Conservation (phyloP, 1,140 invertebrate species). For the Acyrthosiphon pisum region DNA sequence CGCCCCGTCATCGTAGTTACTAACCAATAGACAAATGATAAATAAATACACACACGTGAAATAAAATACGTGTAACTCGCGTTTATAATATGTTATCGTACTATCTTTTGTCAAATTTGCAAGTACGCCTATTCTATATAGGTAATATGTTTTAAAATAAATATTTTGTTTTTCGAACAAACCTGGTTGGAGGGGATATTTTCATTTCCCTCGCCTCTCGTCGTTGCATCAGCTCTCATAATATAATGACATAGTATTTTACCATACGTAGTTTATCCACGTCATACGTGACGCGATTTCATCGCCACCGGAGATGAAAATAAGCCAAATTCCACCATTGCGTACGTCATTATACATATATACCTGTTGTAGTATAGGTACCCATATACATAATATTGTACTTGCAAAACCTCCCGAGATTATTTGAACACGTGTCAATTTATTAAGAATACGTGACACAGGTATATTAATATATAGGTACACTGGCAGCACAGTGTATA, state of each 20-base stretch:
- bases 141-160: background rate
- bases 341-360: background rate
- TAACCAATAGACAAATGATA: background rate
- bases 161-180: background rate
- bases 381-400: background rate
- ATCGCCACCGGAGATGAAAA: constrained; percentile 18
- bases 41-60: background rate
- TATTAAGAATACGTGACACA: background rate
- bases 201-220: background rate
- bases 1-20: background rate
- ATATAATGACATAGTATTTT: background rate
- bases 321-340: background rate
- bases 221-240: background rate
- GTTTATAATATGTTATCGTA: background rate
- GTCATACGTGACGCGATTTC: constrained; percentile 25
- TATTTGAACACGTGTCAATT: constrained; percentile 29
- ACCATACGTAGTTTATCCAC: constrained; percentile 23
- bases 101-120: background rate
- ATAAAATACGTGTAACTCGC: background rate
- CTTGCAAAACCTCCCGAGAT: background rate
- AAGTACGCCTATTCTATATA: background rate
- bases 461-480: background rate
- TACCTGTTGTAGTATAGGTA: background rate
- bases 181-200: background rate
- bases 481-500: no score